These are phyloP conservation scores for Mobula birostris DNA, from an alignment of 2,113 vertebrate genomes.

Conservation along the genomic window DNA sequence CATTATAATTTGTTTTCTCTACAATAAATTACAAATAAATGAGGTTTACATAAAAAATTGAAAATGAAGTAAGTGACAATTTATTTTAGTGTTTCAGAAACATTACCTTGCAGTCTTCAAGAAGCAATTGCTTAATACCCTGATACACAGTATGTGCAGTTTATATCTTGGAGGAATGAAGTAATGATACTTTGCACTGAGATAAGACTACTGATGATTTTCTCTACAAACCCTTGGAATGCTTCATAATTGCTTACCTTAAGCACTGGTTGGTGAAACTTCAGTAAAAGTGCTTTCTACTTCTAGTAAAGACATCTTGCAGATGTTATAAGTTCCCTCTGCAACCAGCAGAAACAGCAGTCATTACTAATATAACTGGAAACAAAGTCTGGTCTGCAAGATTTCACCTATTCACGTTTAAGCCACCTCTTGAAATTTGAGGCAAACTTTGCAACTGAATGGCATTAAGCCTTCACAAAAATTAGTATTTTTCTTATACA, in stretches of 20 bases:
- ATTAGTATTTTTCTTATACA: not conserved
- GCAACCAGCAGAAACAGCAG: not conserved
- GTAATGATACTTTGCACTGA: not conserved
- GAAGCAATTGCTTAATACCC: not conserved
- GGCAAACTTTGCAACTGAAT: not conserved
- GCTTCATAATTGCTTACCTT: not conserved
- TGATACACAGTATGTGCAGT: not conserved
- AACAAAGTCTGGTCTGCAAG: not conserved
- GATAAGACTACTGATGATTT: not conserved
- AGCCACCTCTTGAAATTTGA: not conserved
- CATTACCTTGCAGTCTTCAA: not conserved
- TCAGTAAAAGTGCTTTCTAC: slow-evolving; percentile 1
- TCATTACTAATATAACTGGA: not conserved
- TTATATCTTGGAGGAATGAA: not conserved
- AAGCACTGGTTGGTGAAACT: not conserved
- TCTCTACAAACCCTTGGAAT: not conserved
- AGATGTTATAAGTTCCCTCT: not conserved
- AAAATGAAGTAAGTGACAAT: not conserved
- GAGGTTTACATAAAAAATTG: not conserved
- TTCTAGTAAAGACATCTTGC: not conserved
- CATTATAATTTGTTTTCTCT: not conserved
- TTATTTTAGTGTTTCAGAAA: not conserved
- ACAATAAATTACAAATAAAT: not conserved
- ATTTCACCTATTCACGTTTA: too few species aligned
- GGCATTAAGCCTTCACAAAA: not conserved